These are phyloP conservation scores for Trididemnum clinides DNA, from an alignment of 23 tunicate genomes.

Conservation along the genomic window DNA sequence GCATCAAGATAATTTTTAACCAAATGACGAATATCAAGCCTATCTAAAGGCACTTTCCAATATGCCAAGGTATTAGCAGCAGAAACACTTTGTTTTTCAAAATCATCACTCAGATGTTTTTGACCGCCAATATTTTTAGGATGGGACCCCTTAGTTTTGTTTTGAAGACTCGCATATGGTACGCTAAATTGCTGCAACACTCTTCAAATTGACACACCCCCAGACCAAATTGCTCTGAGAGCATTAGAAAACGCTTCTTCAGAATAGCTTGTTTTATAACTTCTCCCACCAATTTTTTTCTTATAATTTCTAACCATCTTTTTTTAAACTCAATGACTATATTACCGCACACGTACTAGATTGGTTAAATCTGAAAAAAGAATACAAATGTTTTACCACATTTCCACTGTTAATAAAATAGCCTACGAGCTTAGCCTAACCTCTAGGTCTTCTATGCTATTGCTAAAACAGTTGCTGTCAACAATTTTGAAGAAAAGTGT, in stretches of 20 bases:
- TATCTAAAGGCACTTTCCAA: conserved; percentile 14
- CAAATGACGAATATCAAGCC: not conserved
- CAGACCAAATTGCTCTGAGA: not conserved
- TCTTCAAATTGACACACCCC: not conserved
- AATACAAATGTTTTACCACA: too few species aligned
- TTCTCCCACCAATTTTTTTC: conserved; percentile 12
- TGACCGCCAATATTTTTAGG: not conserved
- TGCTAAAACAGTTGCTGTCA: too few species aligned
- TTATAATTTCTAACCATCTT: not conserved
- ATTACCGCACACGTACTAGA: too few species aligned
- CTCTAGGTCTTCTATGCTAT: too few species aligned
- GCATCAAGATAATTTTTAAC: conserved; percentile 15
- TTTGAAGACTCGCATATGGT: not conserved
- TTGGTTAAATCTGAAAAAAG: too few species aligned
- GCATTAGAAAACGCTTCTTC: not conserved
- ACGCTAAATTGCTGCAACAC: not conserved
- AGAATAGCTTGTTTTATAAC: not conserved
- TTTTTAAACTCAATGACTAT: too few species aligned
- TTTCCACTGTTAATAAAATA: too few species aligned
- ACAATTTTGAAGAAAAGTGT: too few species aligned
- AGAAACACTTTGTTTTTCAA: not conserved
- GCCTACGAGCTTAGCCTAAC: too few species aligned
- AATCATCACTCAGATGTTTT: not conserved
- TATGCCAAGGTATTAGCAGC: not conserved
- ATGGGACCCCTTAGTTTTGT: not conserved